phyloP scores from a whole-genome alignment of 2,797 vertebrate species.

The Chelidonichthys spinosus region DNA sequence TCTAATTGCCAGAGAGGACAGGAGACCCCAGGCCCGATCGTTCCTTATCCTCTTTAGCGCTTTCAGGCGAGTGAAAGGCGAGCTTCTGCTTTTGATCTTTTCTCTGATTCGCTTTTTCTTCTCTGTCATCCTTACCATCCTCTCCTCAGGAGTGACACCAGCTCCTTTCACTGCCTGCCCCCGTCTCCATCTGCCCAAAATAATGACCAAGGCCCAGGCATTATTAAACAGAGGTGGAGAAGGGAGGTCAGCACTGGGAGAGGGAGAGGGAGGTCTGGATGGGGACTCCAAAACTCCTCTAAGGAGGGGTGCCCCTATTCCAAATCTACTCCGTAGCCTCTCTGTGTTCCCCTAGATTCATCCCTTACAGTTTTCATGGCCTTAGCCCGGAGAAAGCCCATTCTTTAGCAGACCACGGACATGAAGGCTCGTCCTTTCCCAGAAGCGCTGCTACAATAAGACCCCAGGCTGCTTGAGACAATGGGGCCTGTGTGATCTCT shows the following conservation, averaged over 20 bases:
- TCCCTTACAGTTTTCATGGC: slow-evolving; percentile 87
- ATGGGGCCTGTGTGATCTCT: slow-evolving; percentile 78
- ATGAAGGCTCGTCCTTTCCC: slow-evolving; percentile 81
- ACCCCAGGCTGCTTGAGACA: slow-evolving; percentile 76
- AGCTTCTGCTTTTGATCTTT: slow-evolving; percentile 97
- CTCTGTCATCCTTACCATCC: slow-evolving; percentile 82
- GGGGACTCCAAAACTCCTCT: slow-evolving; percentile 86
- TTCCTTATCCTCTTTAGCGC: slow-evolving; percentile 98
- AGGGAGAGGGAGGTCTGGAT: slow-evolving; percentile 79
- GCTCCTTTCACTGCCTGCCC: slow-evolving; percentile 83
- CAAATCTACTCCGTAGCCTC: slow-evolving; percentile 88
- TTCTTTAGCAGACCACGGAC: slow-evolving; percentile 67
- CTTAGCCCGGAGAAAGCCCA: slow-evolving; percentile 88
- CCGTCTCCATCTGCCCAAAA: slow-evolving; percentile 94
- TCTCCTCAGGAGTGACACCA: slow-evolving; percentile 81
- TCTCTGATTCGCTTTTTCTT: slow-evolving; percentile 84
- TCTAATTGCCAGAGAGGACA: slow-evolving; percentile 99
- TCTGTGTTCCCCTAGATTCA: slow-evolving; percentile 88
- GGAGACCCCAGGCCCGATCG: slow-evolving; percentile 95
- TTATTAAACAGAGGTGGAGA: slow-evolving; percentile 93
- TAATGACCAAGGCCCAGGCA: slow-evolving; percentile 93
- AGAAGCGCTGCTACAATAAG: slow-evolving; percentile 77
- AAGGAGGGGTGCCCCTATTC: slow-evolving; percentile 79
- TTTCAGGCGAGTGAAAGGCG: slow-evolving; percentile 98
- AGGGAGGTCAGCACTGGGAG: slow-evolving; percentile 92